A percentile compares a stretch with the other conserved stretches of the same genome.
Evolutionary conservation across 1,140 invertebrate genomes (phyloP).

Genomic region (Paracyclopina nana): DNA sequence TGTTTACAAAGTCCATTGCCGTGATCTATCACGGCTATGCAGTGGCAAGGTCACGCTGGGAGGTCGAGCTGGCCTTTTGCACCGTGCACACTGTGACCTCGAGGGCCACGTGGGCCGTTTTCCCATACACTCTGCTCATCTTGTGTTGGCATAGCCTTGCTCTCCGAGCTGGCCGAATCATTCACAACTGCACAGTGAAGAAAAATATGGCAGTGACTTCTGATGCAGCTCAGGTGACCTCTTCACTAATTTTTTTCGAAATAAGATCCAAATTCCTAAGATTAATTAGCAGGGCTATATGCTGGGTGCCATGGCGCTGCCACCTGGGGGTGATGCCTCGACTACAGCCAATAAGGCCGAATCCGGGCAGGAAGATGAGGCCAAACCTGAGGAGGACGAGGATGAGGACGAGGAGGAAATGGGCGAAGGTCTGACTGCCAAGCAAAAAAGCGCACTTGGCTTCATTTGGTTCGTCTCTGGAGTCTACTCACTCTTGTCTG

Average conservation of each 20-base stretch:
- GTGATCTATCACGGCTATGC: conserved; percentile 12
- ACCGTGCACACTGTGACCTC: conserved; percentile 5
- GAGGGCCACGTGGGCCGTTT: conserved; percentile 10
- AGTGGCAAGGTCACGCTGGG: background rate
- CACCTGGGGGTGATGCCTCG: background rate
- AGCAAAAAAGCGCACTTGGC: conserved; percentile 2
- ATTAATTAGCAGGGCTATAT: no score
- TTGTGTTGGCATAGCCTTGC: background rate
- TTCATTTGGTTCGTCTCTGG: conserved; percentile 11
- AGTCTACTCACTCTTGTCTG: conserved; percentile 6
- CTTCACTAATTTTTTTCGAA: no score
- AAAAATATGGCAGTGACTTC: no score
- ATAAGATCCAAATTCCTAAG: no score
- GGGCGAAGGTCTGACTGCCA: background rate
- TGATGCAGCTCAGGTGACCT: no score
- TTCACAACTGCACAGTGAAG: no score
- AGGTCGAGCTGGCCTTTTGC: conserved; percentile 10
- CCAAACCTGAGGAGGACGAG: no score
- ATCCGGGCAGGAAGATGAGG: no score
- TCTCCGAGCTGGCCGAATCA: conserved; percentile 4
- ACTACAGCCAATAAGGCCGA: background rate
- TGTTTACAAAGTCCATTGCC: conserved; percentile 12
- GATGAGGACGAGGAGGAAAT: conserved; percentile 8
- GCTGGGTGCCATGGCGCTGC: no score
- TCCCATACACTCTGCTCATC: conserved; percentile 2